Percentiles rank a stretch among this genome's conserved stretches.
phyloP scores from a whole-genome alignment of 2,113 vertebrate species.

The Triplophysa siluroides region DNA sequence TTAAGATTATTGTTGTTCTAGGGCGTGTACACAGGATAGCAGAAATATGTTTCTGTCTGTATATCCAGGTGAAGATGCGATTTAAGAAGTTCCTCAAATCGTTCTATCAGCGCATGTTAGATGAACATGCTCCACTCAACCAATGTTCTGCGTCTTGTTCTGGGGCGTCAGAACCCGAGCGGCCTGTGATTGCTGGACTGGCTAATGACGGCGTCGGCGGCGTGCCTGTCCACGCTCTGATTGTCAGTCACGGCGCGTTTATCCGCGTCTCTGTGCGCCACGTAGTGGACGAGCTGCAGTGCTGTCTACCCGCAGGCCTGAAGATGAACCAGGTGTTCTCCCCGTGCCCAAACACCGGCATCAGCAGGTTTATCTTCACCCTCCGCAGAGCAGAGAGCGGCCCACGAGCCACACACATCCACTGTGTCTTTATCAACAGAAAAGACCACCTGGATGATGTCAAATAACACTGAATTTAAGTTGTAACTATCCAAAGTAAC shows the following conservation, averaged over 20 bases:
- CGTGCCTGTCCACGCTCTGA: conserved; percentile 75
- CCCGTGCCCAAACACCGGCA: conserved; percentile 89
- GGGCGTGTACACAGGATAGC: neutral
- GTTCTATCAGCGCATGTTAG: conserved; percentile 79
- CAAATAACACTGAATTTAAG: conserved; percentile 35
- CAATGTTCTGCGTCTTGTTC: neutral
- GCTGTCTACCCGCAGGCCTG: conserved; percentile 73
- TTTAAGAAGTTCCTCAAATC: conserved; percentile 85
- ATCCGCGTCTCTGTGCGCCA: conserved; percentile 84
- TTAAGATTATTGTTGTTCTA: no score
- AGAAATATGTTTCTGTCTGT: conserved; percentile 10
- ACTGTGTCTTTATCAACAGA: conserved; percentile 86
- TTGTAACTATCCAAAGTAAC: conserved; percentile 39
- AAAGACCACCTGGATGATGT: conserved; percentile 79
- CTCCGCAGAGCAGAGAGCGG: conserved; percentile 62
- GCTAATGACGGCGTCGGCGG: conserved; percentile 51
- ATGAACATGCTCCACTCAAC: conserved; percentile 57
- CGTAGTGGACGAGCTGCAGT: conserved; percentile 83
- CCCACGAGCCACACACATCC: conserved; percentile 63
- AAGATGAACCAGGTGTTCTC: conserved; percentile 78
- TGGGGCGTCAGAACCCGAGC: conserved; percentile 4
- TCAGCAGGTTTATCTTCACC: conserved; percentile 85
- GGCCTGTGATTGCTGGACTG: conserved; percentile 32
- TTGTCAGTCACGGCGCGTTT: conserved; percentile 92
- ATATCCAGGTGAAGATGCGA: conserved; percentile 81